phyloP scores from a whole-genome alignment of 2,888 invertebrate genomes.

The Trichopoda pennipes region DNA sequence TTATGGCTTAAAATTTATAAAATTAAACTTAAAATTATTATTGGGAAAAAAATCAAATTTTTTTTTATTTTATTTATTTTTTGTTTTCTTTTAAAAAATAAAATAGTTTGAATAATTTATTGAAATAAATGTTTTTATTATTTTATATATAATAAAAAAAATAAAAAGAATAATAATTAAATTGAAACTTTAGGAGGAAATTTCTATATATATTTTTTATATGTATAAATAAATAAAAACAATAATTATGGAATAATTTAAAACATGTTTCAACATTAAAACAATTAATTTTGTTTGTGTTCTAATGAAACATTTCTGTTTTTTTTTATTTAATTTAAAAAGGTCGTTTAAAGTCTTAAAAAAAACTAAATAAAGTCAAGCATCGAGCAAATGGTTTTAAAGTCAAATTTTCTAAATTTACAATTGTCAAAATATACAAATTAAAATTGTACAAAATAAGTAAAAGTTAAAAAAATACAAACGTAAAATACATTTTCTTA shows the following conservation, averaged over 20 bases:
- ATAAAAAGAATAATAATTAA: background rate
- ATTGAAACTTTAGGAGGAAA: background rate
- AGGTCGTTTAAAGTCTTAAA: slow-evolving; percentile 31
- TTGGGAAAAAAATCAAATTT: slow-evolving; percentile 51
- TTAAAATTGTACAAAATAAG: slow-evolving; percentile 31
- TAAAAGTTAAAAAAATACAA: slow-evolving; percentile 47
- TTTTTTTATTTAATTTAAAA: slow-evolving; percentile 14
- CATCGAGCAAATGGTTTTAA: slow-evolving; percentile 9
- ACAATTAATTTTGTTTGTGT: slow-evolving; percentile 29
- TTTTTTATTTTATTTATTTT: slow-evolving; percentile 4
- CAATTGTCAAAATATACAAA: slow-evolving; percentile 46
- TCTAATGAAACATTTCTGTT: slow-evolving; percentile 10
- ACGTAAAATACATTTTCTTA: slow-evolving; percentile 61
- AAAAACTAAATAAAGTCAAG: slow-evolving; percentile 38
- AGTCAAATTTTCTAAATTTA: slow-evolving; percentile 49
- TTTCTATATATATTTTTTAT: background rate
- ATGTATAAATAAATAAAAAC: slow-evolving; percentile 31
- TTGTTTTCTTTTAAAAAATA: slow-evolving; percentile 34
- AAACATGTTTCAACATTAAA: background rate
- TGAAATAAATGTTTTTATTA: slow-evolving; percentile 34
- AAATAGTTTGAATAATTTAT: slow-evolving; percentile 43
- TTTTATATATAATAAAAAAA: slow-evolving; percentile 9
- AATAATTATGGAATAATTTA: slow-evolving; percentile 24
- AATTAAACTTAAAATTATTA: slow-evolving; percentile 47
- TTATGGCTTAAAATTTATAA: slow-evolving; percentile 57